These are phyloP conservation scores for Stenolophus ochropezus DNA, from an alignment of 2,888 invertebrate genomes.

Conservation along the genomic window DNA sequence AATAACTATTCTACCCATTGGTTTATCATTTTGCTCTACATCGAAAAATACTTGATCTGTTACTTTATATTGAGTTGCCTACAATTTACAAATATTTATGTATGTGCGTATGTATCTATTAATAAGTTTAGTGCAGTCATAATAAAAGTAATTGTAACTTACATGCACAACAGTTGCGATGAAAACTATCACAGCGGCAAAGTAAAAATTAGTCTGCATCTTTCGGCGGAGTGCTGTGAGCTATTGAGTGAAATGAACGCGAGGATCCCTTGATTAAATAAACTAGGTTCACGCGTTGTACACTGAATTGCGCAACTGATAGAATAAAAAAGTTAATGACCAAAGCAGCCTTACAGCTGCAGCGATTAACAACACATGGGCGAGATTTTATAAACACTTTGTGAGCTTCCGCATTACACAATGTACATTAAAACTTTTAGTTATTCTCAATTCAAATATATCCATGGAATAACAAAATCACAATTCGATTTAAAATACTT, in stretches of 20 bases:
- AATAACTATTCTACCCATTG: constrained; percentile 85
- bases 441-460: not conserved
- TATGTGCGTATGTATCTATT: too few relatives aligned
- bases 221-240: not conserved
- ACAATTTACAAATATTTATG: constrained; percentile 65
- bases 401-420: constrained; percentile 23
- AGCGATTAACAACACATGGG: not conserved
- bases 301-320: not conserved
- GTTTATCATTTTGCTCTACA: constrained; percentile 82
- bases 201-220: constrained; percentile 4
- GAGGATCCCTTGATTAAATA: not conserved
- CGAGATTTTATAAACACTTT: constrained; percentile 22
- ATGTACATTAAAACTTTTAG: not conserved
- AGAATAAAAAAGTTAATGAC: constrained; percentile 21
- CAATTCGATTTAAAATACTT: not conserved
- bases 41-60: constrained; percentile 91
- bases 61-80: constrained; percentile 81
- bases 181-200: constrained; percentile 6
- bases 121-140: too few relatives aligned
- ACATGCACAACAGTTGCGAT: not conserved
- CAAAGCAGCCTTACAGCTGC: constrained; percentile 6
- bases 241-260: constrained; percentile 8
- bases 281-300: not conserved
- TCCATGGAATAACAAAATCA: too few relatives aligned
- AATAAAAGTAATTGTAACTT: constrained; percentile 27